Percentiles rank a stretch among this genome's conserved stretches.
Evolutionary conservation across 1,140 invertebrate species (phyloP).

Genomic region (Drosophila kohkoa): DNA sequence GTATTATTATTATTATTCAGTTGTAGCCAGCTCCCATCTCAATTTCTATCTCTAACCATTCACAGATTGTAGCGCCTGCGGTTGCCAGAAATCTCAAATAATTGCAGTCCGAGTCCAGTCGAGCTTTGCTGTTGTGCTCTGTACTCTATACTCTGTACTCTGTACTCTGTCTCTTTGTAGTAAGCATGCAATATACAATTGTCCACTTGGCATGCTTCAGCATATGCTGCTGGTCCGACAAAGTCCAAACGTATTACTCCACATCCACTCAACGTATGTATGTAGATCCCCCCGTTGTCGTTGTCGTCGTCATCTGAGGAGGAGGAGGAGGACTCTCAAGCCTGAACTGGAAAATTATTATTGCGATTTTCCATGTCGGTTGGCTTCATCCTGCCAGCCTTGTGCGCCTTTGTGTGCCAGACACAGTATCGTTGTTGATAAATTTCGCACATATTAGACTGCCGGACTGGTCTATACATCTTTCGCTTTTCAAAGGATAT

Average conservation of each 20-base stretch:
- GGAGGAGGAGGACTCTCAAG: slow-evolving; percentile 7
- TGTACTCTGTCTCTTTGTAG: background rate
- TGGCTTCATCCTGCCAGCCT: slow-evolving; percentile 48
- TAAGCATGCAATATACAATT: slow-evolving; percentile 22
- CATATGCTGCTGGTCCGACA: slow-evolving; percentile 26
- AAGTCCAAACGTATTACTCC: background rate
- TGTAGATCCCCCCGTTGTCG: too few relatives aligned
- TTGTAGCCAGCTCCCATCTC: background rate
- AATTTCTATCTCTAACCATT: background rate
- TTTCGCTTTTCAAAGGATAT: slow-evolving; percentile 72
- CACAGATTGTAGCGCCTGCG: slow-evolving; percentile 3
- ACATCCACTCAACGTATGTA: slow-evolving; percentile 7
- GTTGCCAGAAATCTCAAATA: slow-evolving; percentile 25
- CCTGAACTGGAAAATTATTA: slow-evolving; percentile 75
- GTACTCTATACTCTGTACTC: too few relatives aligned
- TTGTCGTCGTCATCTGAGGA: too few relatives aligned
- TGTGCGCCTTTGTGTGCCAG: slow-evolving; percentile 34
- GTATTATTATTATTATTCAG: slow-evolving; percentile 12
- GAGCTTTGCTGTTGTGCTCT: background rate
- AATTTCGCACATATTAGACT: slow-evolving; percentile 79
- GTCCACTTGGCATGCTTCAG: slow-evolving; percentile 31
- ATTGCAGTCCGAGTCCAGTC: slow-evolving; percentile 8
- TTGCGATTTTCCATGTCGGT: slow-evolving; percentile 78
- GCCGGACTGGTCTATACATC: slow-evolving; percentile 63
- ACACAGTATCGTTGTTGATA: slow-evolving; percentile 68